Conservation (phyloP, 1,140 invertebrate species). For the Ceratosolen solmsi region DNA sequence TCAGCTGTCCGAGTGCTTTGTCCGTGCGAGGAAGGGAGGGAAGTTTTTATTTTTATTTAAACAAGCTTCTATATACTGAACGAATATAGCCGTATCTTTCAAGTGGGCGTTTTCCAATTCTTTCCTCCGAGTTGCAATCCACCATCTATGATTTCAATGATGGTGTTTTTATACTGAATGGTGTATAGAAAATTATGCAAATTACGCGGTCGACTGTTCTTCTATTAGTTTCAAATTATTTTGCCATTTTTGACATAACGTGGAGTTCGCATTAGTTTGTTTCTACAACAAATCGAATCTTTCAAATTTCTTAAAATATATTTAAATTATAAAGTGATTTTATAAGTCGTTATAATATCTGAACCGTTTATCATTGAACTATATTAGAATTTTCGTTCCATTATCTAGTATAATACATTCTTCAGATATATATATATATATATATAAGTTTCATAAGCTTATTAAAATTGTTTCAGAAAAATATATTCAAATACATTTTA, state of each 20-base stretch:
- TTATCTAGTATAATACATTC: too few relatives aligned
- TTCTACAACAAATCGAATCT: neutral
- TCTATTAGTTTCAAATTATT: neutral
- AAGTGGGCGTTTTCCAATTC: conserved; percentile 7
- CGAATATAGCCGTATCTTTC: neutral
- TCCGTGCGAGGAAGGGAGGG: neutral
- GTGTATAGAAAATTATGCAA: neutral
- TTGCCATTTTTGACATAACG: neutral
- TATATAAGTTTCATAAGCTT: neutral
- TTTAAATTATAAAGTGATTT: too few relatives aligned
- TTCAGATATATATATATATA: neutral
- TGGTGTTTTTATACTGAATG: neutral
- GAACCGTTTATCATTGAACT: neutral
- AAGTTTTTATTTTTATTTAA: neutral
- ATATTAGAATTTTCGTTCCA: too few relatives aligned
- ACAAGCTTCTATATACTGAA: neutral
- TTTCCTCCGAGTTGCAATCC: neutral
- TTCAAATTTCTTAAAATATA: too few relatives aligned
- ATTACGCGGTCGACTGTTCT: neutral
- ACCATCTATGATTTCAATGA: neutral
- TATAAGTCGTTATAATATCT: neutral
- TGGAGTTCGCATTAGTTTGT: neutral
- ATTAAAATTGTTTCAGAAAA: too few relatives aligned
- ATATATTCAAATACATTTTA: neutral
- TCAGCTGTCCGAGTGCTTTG: conserved; percentile 37